Evolutionary conservation across 2,888 invertebrate species (phyloP), one percentile per base, ranked within the genome.

Genomic region (Eudasyphora cyanicolor): DNA sequence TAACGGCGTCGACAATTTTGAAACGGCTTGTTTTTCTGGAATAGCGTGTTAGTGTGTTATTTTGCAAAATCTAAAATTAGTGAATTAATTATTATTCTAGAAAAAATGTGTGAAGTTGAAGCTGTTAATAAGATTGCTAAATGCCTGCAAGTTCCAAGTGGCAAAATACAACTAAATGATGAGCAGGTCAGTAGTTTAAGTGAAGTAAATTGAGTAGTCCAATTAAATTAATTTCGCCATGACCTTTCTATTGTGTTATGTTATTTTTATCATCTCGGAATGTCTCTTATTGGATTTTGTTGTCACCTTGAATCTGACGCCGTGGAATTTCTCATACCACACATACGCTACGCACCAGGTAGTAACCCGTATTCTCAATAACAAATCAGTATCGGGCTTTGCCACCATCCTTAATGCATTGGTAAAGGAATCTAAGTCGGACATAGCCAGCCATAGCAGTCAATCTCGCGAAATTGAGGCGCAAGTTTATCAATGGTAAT

Each of bases 401-500:
- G 93, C 93, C n/a, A 93, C 93, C 10, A 94, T 94, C 77, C 89
- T 94, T 14, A 89, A 93, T 38, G 89, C 90, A 57, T 87, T 94
- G 82, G 93, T 93, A 0, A 89, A 90, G 0, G 93, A 93, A 87
- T 93, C 92, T 60, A 87, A 90, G 19, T 86, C 88, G 5, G 92
- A 92, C 19, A 88, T 89, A 4, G 91, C 89, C 0, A 82, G 85
- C 24, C 90, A 90, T 80, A 90, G 90, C 67, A 85, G 17, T 38
- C 85, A 85, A 0, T 87, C 90, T 12, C 89, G 92, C 86, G 93
- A 91, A 78, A 90, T 92, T 54, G 93, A 93, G 82, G 93, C 93
- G 81, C 91, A 93, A 27, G 91, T 93, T 27, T 93, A 94, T 82
- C 95, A 95, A 86, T 95, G 95, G 95, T n/a, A n/a, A n/a, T n/a